These are phyloP conservation scores for Furcula furcula DNA, from an alignment of 2,888 invertebrate genomes.

Conservation along the genomic window DNA sequence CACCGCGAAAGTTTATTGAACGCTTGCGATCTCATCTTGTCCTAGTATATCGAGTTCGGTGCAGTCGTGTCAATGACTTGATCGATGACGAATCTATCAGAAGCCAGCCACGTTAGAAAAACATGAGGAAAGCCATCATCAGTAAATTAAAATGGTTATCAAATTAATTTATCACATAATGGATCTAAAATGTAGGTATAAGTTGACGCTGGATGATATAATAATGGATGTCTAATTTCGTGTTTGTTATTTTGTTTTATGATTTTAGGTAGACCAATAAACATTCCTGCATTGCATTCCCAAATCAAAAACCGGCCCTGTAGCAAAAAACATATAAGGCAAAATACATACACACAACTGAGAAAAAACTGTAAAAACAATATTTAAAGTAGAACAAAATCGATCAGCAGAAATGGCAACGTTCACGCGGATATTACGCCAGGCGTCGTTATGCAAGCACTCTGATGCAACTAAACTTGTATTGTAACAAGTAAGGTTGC, in stretches of 20 bases:
- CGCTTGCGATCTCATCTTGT: constrained; percentile 63
- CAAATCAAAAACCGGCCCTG: no score
- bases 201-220: constrained; percentile 15
- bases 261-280: no score
- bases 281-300: no score
- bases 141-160: constrained; percentile 19
- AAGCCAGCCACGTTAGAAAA: constrained; percentile 19
- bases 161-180: constrained; percentile 14
- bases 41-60: constrained; percentile 64
- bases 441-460: constrained; percentile 43
- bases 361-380: background rate
- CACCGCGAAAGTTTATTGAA: constrained; percentile 68
- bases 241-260: constrained; percentile 10
- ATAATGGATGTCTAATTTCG: constrained; percentile 9
- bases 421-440: constrained; percentile 38
- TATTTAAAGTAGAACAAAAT: constrained; percentile 25
- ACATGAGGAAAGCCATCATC: constrained; percentile 24
- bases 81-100: constrained; percentile 65
- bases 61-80: constrained; percentile 77
- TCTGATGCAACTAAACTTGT: constrained; percentile 52
- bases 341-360: no score
- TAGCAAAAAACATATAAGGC: no score
- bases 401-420: constrained; percentile 32
- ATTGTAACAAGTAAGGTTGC: constrained; percentile 44
- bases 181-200: constrained; percentile 9